Percentiles rank a stretch among this genome's conserved stretches.
phyloP scores from a whole-genome alignment of 2,888 invertebrate species.

The Andricus quercusramuli region DNA sequence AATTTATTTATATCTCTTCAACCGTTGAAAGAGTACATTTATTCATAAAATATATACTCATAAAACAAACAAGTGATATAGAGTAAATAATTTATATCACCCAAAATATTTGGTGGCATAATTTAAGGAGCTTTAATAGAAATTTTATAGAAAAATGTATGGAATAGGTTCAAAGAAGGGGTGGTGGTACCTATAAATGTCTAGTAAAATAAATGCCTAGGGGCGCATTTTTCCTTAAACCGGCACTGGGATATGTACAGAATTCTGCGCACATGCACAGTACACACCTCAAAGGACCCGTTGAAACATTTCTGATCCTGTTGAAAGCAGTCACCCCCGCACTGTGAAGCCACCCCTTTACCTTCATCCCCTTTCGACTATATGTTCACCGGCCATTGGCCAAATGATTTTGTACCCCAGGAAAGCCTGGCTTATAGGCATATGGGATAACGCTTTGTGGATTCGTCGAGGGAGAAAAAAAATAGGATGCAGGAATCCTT shows the following conservation, averaged over 20 bases:
- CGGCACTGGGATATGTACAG: background rate
- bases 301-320: slow-evolving; percentile 55
- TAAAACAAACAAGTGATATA: too few species aligned
- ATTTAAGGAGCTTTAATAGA: too few species aligned
- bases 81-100: too few species aligned
- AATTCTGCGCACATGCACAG: slow-evolving; percentile 46
- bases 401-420: slow-evolving; percentile 50
- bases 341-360: slow-evolving; percentile 10
- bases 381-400: slow-evolving; percentile 49
- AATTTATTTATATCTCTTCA: too few species aligned
- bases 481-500: background rate
- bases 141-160: too few species aligned
- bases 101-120: too few species aligned
- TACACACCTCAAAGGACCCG: slow-evolving; percentile 51
- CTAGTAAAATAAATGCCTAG: too few species aligned
- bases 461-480: background rate
- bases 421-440: background rate
- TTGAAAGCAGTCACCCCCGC: slow-evolving; percentile 45
- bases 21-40: too few species aligned
- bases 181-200: too few species aligned
- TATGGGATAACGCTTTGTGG: slow-evolving; percentile 4
- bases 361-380: slow-evolving; percentile 46
- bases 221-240: too few species aligned
- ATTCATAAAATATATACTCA: too few species aligned
- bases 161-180: too few species aligned